A percentile compares a stretch with the other conserved stretches of the same genome.
Conservation (phyloP, 2,888 invertebrate genomes). For the Stenotaenia linearis region DNA sequence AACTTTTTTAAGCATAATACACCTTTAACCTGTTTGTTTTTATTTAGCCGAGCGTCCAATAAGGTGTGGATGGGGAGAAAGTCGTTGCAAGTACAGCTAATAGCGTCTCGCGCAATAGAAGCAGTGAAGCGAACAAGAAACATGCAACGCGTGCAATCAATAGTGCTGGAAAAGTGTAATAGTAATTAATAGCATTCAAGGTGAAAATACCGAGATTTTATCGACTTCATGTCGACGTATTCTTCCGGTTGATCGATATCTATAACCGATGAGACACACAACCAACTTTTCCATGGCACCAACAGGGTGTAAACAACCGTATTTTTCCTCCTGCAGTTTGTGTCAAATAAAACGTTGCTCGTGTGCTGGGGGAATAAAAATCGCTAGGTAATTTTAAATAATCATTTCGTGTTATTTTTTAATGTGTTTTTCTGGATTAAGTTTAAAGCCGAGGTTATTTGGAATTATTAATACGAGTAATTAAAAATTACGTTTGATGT, state of each 20-base stretch:
- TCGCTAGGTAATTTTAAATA: too few relatives aligned
- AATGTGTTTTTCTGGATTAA: too few relatives aligned
- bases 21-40: background rate
- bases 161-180: background rate
- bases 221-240: background rate
- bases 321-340: background rate
- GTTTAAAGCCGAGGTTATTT: too few relatives aligned
- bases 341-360: background rate
- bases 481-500: too few relatives aligned
- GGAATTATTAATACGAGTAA: too few relatives aligned
- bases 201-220: background rate
- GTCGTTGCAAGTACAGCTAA: background rate
- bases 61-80: background rate
- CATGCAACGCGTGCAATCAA: background rate
- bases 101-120: background rate
- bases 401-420: too few relatives aligned
- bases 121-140: background rate
- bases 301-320: slow-evolving; percentile 2
- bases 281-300: background rate
- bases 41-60: background rate
- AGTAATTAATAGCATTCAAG: background rate
- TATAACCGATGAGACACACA: background rate
- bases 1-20: background rate
- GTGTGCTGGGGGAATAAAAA: background rate
- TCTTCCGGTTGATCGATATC: slow-evolving; percentile 8